Evolutionary conservation across 2,888 invertebrate species (phyloP), one percentile per base, ranked within the genome.

Genomic region (Nemotelus pantherinus): DNA sequence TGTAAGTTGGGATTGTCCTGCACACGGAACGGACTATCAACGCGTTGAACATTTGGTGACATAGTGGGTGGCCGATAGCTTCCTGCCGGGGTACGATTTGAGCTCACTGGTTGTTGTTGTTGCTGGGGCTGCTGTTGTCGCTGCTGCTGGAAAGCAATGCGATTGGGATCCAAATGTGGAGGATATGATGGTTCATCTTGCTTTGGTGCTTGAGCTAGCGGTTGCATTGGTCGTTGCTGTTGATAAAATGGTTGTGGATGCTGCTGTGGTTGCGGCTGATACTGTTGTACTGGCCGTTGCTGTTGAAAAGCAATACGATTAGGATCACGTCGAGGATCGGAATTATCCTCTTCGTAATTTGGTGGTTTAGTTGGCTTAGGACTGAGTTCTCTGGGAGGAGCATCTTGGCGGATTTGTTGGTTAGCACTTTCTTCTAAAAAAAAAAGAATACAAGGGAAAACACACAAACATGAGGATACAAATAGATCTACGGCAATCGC

Each of bases 1-100:
- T 77, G 82, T 45, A 78, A 78, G 78, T 78, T 80, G 77, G 78
- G 80, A 53, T 77, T 80, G 55, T 81, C 78, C 67, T 81, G 80
- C 47, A 87, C 88, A 58, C 88, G 88, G 65, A 83, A 86, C 79
- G 88, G 87, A 79, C 87, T 83, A 79, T 85, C 85, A 41, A 83
- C 81, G 80, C 84, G 84, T 53, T 48, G 74, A 45, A 84, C 87
- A 78, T 86, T 86, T 79, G 85, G 60, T 39, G 63, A 48, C 2
- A 39, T 39, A 3, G 44, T 25, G 4, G 65, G 47, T 47, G 60
- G 76, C 77, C 82, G 85, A 72, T 77, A 81, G 77, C 82, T 81
- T 48, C 64, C 53, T 9, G 57, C 45, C 45, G 77, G 72, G 64
- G 77, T 74, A 45, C 68, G 68, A 55, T 70, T 55, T 75, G 79